Base-by-base conservation (phyloP, 1,140 invertebrate species). In the Pseudomyrmex cubaensis region DNA sequence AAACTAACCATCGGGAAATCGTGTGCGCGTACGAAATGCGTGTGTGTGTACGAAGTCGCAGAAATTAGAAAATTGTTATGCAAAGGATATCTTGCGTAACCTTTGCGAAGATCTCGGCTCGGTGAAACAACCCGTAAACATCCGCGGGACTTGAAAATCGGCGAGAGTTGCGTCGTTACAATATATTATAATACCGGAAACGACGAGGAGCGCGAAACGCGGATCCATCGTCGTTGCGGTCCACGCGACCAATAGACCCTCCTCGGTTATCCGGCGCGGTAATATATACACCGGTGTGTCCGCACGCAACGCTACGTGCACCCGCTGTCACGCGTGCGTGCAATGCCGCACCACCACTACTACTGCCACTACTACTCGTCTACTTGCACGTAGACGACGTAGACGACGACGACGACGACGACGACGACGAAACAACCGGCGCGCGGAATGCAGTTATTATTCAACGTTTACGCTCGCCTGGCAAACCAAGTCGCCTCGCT, bases 381-480 rank as follows among this genome's bases (percentile, higher is more conserved):
- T 62, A 70, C 62, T 8, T 44, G 54, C 82, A 84, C 57, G 25
- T 22, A 50, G 15, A 82, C 67, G 66, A 59, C 25, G 25, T 67
- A 35, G 35, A 35, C 35, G 35, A 35, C 35, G 35, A 35, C 35
- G 35, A 35, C 35, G 35, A 35, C 35, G 0, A 5, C 35, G 35
- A 35, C 50, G 0, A 52, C 50, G 50, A 52, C 50, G 9, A 48
- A 75, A 63, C 17, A 13, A 15, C 59, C 66, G 44, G 59, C 57
- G 76, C 52, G 54, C 73, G 89, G 89, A 90, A 91, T 90, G 89
- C 85, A 87, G 90, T 90, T 91, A 90, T 91, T 91, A 91, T 91
- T 91, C 90, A 90, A 91, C 88, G 77, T 90, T 91, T 87, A 78
- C 88, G 88, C 84, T 91, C 83, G 87, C 90, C 86, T 90, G 87